Evolutionary conservation across 92 coral and sea anemone species (phyloP).

Genomic region (Meandrina meandrites): DNA sequence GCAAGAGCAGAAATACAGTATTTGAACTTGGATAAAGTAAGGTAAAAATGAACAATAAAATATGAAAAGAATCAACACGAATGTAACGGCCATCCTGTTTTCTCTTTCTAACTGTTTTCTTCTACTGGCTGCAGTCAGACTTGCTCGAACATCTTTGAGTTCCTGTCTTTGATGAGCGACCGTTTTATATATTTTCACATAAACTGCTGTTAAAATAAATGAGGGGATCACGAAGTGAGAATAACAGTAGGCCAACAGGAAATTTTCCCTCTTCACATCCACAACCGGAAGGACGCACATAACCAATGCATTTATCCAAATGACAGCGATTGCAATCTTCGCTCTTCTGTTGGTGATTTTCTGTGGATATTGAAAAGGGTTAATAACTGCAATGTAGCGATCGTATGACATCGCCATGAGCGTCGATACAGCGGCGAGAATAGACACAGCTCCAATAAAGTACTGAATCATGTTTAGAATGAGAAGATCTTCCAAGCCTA

Average conservation of each 20-base stretch:
- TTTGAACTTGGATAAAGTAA: slow-evolving; percentile 33
- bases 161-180: slow-evolving; percentile 13
- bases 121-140: slow-evolving; percentile 25
- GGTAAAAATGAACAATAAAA: slow-evolving; percentile 36
- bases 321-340: slow-evolving; percentile 16
- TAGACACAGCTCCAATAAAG: slow-evolving; percentile 39
- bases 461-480: slow-evolving; percentile 1
- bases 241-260: slow-evolving; percentile 35
- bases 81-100: slow-evolving; percentile 20
- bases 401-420: slow-evolving; percentile 45
- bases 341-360: not conserved
- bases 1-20: slow-evolving; percentile 33
- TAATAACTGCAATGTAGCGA: slow-evolving; percentile 24
- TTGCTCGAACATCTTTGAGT: slow-evolving; percentile 35
- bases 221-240: slow-evolving; percentile 40
- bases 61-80: slow-evolving; percentile 16
- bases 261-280: slow-evolving; percentile 22
- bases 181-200: slow-evolving; percentile 22
- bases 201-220: slow-evolving; percentile 28
- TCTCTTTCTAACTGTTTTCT: slow-evolving; percentile 24
- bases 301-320: slow-evolving; percentile 35
- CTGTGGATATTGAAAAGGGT: slow-evolving; percentile 35
- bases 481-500: slow-evolving; percentile 7
- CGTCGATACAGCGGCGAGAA: slow-evolving; percentile 37
- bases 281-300: slow-evolving; percentile 34